A percentile compares a stretch with the other conserved stretches of the same genome.
phyloP scores from a whole-genome alignment of 2,888 invertebrate species.

The Eristalinus aeneus region DNA sequence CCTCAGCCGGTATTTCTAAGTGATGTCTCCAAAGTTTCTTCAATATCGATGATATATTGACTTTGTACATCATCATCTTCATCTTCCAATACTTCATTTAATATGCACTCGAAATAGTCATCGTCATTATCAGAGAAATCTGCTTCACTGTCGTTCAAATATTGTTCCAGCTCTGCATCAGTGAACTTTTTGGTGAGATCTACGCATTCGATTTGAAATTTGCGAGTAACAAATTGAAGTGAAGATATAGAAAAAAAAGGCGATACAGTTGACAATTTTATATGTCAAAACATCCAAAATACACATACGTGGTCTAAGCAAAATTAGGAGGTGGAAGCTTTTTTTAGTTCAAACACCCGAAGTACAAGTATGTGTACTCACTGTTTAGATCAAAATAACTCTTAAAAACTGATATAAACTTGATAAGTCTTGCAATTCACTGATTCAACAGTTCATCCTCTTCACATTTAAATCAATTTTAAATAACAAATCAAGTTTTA shows the following conservation, averaged over 20 bases:
- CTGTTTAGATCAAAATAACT: constrained; percentile 4
- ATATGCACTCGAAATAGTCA: neutral
- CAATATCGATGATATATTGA: neutral
- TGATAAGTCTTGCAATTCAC: neutral
- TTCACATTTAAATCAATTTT: neutral
- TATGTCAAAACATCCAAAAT: constrained; percentile 1
- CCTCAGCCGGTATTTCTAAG: neutral
- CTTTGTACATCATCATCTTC: neutral
- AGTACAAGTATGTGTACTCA: constrained; percentile 2
- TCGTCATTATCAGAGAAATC: neutral
- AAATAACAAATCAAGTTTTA: too few relatives aligned
- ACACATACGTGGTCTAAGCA: constrained; percentile 6
- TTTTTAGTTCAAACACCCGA: neutral
- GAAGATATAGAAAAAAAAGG: neutral
- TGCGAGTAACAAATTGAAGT: neutral
- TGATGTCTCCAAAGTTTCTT: neutral
- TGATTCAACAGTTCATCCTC: neutral
- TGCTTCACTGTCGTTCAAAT: neutral
- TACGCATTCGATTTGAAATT: too few relatives aligned
- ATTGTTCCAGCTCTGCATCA: too few relatives aligned
- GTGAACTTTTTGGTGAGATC: too few relatives aligned
- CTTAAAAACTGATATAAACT: neutral
- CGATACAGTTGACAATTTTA: neutral
- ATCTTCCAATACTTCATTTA: neutral
- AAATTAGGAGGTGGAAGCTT: constrained; percentile 6